Percentiles rank a stretch among this genome's conserved stretches.
These are phyloP conservation scores for Tetrao urogallus DNA, from an alignment of 2,113 vertebrate species.

Conservation along the genomic window DNA sequence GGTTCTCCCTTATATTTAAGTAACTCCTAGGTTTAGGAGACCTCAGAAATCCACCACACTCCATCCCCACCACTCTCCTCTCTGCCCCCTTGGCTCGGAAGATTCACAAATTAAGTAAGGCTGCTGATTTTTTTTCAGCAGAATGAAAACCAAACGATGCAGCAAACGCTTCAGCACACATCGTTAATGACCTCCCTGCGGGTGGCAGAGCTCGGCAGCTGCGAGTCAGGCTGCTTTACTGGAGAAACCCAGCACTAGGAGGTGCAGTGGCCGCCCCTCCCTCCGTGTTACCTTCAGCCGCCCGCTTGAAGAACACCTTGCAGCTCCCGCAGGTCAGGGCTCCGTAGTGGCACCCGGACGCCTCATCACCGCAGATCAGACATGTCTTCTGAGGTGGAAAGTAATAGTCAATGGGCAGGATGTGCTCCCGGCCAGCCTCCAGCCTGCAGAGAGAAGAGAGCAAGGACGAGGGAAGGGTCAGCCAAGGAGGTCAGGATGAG, in stretches of 20 bases:
- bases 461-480: constrained; percentile 18
- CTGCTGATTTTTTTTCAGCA: neutral
- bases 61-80: neutral
- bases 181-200: neutral
- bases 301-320: constrained; percentile 99
- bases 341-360: constrained; percentile 97
- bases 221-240: neutral
- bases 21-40: neutral
- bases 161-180: neutral
- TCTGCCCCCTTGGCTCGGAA: neutral
- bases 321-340: constrained; percentile 98
- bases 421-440: constrained; percentile 86
- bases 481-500: rapidly evolving
- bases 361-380: constrained; percentile 96
- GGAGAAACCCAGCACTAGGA: neutral
- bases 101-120: neutral
- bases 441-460: constrained; percentile 77
- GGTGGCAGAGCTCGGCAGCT: neutral
- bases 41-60: neutral
- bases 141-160: neutral
- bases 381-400: constrained; percentile 96
- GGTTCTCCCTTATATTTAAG: neutral
- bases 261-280: neutral
- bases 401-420: constrained; percentile 96
- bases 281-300: constrained; percentile 86